Evolutionary conservation across 2,797 vertebrate genomes (phyloP).

Genomic region (Lacerta bilineata): DNA sequence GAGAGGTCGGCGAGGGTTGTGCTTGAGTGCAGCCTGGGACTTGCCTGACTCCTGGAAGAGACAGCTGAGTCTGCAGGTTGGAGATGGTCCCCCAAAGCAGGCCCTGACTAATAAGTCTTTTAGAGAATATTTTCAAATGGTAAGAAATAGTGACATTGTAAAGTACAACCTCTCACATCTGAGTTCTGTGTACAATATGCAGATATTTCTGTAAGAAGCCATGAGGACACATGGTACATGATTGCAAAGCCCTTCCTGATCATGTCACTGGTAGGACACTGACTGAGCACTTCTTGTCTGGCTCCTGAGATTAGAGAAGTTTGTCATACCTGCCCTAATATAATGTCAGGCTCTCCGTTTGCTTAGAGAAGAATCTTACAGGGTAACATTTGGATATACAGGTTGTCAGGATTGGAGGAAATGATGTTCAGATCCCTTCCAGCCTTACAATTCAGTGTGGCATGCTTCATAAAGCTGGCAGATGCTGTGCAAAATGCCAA

Average conservation of each 20-base stretch:
- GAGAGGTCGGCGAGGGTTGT: too few species aligned
- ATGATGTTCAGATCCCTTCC: too few species aligned
- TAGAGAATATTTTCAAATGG: not conserved
- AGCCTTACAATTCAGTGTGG: fast-evolving
- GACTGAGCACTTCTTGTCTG: not conserved
- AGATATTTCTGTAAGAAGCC: not conserved
- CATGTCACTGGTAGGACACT: not conserved
- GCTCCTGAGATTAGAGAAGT: not conserved
- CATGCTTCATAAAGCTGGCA: not conserved
- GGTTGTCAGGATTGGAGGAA: not conserved
- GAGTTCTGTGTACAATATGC: not conserved
- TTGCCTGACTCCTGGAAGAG: not conserved
- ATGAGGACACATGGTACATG: not conserved
- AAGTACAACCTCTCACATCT: not conserved
- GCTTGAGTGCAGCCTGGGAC: too few species aligned
- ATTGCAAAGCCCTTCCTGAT: not conserved
- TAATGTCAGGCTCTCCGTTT: not conserved
- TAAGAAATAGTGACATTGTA: too few species aligned
- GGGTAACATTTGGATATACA: not conserved
- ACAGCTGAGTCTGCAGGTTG: not conserved
- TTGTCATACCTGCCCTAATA: not conserved
- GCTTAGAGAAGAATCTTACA: not conserved
- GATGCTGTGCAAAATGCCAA: not conserved
- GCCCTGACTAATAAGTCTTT: not conserved
- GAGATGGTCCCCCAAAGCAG: not conserved